These are phyloP conservation scores for Sphaerophoria taeniata DNA, from an alignment of 2,888 invertebrate genomes.

Conservation along the genomic window DNA sequence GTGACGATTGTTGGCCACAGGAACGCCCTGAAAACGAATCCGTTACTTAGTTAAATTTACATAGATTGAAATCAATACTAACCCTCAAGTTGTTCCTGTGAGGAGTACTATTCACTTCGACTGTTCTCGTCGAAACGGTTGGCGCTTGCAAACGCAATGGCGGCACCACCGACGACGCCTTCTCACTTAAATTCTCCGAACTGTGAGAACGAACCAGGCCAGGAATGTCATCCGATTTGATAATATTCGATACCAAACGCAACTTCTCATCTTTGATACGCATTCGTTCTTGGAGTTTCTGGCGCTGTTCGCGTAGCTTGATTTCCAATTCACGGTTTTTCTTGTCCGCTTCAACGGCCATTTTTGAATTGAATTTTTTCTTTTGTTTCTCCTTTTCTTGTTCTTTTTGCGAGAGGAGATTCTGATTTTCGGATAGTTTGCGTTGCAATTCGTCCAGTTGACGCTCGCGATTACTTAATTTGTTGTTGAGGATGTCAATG, in stretches of 20 bases:
- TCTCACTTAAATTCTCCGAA: slow-evolving; percentile 78
- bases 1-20: slow-evolving; percentile 89
- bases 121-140: slow-evolving; percentile 37
- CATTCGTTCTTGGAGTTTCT: slow-evolving; percentile 84
- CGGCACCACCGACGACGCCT: background rate
- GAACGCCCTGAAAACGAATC: slow-evolving; percentile 84
- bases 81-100: too few relatives aligned
- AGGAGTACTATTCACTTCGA: slow-evolving; percentile 51
- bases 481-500: slow-evolving; percentile 85
- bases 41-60: background rate
- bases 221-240: slow-evolving; percentile 83
- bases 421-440: slow-evolving; percentile 87
- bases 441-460: slow-evolving; percentile 86
- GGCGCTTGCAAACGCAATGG: slow-evolving; percentile 18
- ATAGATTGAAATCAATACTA: background rate
- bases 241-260: slow-evolving; percentile 85
- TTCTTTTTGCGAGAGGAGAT: slow-evolving; percentile 86
- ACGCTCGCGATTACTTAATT: slow-evolving; percentile 87
- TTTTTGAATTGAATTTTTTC: slow-evolving; percentile 86
- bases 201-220: slow-evolving; percentile 79
- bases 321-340: slow-evolving; percentile 88
- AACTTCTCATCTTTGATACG: slow-evolving; percentile 86
- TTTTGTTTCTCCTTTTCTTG: slow-evolving; percentile 88
- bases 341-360: slow-evolving; percentile 90
- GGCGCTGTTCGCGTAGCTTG: slow-evolving; percentile 85